Conservation (phyloP, 2,797 vertebrate species). For the Knipowitschia caucasica region DNA sequence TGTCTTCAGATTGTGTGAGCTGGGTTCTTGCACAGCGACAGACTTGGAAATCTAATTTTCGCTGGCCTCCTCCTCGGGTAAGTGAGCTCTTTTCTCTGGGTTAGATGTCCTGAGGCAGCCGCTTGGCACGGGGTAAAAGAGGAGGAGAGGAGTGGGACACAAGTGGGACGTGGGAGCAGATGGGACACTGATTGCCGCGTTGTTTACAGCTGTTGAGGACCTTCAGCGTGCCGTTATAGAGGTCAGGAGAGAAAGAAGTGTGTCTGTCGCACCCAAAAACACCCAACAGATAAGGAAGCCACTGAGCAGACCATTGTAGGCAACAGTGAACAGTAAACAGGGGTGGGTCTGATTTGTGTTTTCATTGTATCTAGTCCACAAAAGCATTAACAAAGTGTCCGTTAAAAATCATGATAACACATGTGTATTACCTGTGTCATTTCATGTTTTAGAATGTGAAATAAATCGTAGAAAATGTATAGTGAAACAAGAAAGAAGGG, state of each 20-base stretch:
- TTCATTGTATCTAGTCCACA: too few species aligned
- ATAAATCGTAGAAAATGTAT: too few species aligned
- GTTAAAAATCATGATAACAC: too few species aligned
- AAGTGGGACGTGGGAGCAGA: slow-evolving; percentile 82
- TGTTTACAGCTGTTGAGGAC: slow-evolving; percentile 82
- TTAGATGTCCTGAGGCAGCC: slow-evolving; percentile 81
- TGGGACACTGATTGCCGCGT: slow-evolving; percentile 81
- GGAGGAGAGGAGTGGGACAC: slow-evolving; percentile 79
- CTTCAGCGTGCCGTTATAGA: slow-evolving; percentile 69
- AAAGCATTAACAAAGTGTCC: too few species aligned
- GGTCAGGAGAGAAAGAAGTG: slow-evolving; percentile 68
- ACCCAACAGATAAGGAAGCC: background rate
- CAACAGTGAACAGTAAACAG: too few species aligned
- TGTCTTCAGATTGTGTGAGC: slow-evolving; percentile 45
- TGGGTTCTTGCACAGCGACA: slow-evolving; percentile 44
- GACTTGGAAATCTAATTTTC: slow-evolving; percentile 71
- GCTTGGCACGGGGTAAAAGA: slow-evolving; percentile 81
- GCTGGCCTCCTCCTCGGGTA: slow-evolving; percentile 74
- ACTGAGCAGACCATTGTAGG: too few species aligned
- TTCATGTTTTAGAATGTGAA: too few species aligned
- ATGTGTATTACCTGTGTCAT: too few species aligned
- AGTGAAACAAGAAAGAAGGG: too few species aligned
- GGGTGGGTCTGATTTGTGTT: too few species aligned
- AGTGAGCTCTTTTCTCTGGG: slow-evolving; percentile 82
- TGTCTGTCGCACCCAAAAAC: slow-evolving; percentile 47